Evolutionary conservation across 2,113 vertebrate genomes (phyloP).

Genomic region (Suricata suricatta): DNA sequence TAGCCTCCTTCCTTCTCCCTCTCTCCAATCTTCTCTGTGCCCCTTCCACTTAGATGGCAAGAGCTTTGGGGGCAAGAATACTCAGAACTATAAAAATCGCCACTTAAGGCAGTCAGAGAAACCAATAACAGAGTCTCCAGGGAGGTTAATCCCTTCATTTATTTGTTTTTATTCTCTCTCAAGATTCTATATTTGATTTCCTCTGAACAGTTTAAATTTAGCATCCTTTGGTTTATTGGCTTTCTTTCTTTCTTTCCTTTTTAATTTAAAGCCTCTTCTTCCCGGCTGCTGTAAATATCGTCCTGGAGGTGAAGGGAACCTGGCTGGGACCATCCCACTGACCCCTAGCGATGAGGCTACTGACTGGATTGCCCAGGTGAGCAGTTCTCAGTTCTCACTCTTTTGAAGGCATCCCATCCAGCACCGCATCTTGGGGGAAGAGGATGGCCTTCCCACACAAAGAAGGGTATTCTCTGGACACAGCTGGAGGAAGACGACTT

Average conservation of each 20-base stretch:
- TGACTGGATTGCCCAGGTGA: not conserved
- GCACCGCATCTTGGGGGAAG: not conserved
- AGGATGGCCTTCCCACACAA: not conserved
- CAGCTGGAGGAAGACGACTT: not conserved
- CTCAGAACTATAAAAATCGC: not conserved
- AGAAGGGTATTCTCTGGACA: not conserved
- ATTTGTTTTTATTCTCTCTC: constrained; percentile 52
- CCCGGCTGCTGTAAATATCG: constrained; percentile 9
- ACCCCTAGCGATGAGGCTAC: not conserved
- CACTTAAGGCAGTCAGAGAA: not conserved
- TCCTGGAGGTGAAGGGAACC: not conserved
- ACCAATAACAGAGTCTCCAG: not conserved
- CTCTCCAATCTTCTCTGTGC: not conserved
- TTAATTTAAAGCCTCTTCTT: not conserved
- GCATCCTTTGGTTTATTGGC: constrained; percentile 21
- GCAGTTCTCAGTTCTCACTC: not conserved
- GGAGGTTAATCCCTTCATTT: not conserved
- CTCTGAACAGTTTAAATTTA: constrained; percentile 61
- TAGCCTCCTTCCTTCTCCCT: not conserved
- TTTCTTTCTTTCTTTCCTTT: not conserved
- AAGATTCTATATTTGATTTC: constrained; percentile 51
- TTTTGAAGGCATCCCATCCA: no score
- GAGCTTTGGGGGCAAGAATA: not conserved
- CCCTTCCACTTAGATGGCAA: not conserved
- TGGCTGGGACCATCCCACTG: not conserved